Percentiles rank a stretch among this genome's conserved stretches.
These are phyloP conservation scores for Epizoanthus illoricatus DNA, from an alignment of 92 coral and sea anemone genomes.

Conservation along the genomic window DNA sequence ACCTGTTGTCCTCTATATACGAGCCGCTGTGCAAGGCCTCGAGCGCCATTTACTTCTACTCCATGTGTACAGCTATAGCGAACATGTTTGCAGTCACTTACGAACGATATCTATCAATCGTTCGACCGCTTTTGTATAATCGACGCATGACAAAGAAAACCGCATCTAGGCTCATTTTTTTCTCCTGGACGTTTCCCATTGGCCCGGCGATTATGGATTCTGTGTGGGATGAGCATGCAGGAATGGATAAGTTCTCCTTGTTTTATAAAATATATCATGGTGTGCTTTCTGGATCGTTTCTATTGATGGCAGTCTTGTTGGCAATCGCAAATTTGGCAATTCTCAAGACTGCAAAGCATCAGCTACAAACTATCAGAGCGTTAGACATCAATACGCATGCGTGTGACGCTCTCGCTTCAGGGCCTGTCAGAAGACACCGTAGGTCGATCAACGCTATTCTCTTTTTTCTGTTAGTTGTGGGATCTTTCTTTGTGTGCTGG, in stretches of 20 bases:
- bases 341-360: conserved; percentile 37
- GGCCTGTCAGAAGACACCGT: background rate
- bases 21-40: background rate
- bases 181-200: conserved; percentile 35
- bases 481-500: conserved; percentile 37
- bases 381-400: background rate
- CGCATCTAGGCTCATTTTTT: background rate
- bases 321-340: conserved; percentile 35
- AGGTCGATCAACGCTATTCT: conserved; percentile 27
- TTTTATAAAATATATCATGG: conserved; percentile 35
- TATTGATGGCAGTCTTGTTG: conserved; percentile 11
- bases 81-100: conserved; percentile 42
- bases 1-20: conserved; percentile 12
- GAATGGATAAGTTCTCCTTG: conserved; percentile 34
- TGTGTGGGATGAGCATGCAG: conserved; percentile 1
- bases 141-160: conserved; percentile 17
- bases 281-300: conserved; percentile 14
- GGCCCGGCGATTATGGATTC: conserved; percentile 14
- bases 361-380: conserved; percentile 36
- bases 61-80: conserved; percentile 28
- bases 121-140: conserved; percentile 38
- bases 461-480: conserved; percentile 41
- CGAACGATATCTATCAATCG: conserved; percentile 40
- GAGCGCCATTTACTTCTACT: conserved; percentile 24
- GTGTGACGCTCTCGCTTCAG: background rate